phyloP scores from a whole-genome alignment of 1,140 invertebrate genomes.

The Aphaenogaster floridana region DNA sequence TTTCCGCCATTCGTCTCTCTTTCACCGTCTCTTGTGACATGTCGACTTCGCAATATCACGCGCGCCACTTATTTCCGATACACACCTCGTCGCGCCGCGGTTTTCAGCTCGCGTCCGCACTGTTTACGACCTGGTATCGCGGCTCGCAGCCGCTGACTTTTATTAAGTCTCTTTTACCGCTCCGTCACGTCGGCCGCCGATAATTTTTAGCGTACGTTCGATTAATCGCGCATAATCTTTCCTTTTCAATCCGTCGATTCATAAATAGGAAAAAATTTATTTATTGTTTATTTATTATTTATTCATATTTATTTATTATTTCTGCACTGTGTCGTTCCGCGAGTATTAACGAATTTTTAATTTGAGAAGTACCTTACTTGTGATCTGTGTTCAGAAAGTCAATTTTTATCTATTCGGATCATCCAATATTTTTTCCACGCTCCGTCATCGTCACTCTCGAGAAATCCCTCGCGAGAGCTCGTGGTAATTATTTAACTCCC shows the following conservation, averaged over 20 bases:
- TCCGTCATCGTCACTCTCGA: background rate
- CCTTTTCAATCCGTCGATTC: background rate
- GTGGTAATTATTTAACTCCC: slow-evolving; percentile 28
- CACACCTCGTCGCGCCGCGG: slow-evolving; percentile 37
- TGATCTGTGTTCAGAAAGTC: background rate
- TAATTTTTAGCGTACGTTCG: background rate
- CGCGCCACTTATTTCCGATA: slow-evolving; percentile 53
- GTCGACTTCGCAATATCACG: slow-evolving; percentile 61
- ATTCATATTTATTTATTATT: too few relatives aligned
- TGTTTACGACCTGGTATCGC: slow-evolving; percentile 26
- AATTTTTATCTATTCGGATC: slow-evolving; percentile 8
- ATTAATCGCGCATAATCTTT: slow-evolving; percentile 1
- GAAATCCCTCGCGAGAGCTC: background rate
- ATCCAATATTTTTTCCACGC: background rate
- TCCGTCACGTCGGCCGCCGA: background rate
- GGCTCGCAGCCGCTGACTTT: background rate
- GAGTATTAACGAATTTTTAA: background rate
- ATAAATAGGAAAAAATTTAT: too few relatives aligned
- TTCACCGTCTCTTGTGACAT: slow-evolving; percentile 54
- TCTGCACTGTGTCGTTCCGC: background rate
- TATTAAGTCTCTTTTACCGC: slow-evolving; percentile 12
- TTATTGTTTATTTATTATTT: too few relatives aligned
- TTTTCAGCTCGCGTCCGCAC: slow-evolving; percentile 30
- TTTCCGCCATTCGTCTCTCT: slow-evolving; percentile 24
- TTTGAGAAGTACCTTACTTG: background rate